phyloP scores from a whole-genome alignment of 2,797 vertebrate genomes.

The Anas capensis region DNA sequence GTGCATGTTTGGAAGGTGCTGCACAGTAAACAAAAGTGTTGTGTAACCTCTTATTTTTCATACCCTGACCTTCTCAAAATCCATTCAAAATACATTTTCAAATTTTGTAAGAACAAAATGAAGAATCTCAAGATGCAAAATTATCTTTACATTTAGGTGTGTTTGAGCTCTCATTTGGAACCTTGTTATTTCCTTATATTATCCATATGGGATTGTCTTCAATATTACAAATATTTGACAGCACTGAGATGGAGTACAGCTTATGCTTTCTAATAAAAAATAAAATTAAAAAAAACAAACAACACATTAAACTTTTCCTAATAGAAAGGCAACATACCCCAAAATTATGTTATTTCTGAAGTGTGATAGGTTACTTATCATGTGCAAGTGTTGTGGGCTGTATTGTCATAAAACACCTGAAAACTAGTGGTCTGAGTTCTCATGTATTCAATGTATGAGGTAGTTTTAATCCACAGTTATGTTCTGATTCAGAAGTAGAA shows the following conservation, averaged over 20 bases:
- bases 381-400: not conserved
- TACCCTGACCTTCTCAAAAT: constrained; percentile 57
- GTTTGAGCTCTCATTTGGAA: constrained; percentile 21
- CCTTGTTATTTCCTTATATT: constrained; percentile 33
- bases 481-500: not conserved
- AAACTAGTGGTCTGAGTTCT: rapidly evolving
- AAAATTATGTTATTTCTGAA: not conserved
- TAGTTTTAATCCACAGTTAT: not conserved
- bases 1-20: not conserved
- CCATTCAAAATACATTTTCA: constrained; percentile 38
- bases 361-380: not conserved
- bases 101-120: constrained; percentile 56
- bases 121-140: constrained; percentile 42
- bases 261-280: not conserved
- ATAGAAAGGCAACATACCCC: not conserved
- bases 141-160: constrained; percentile 32
- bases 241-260: constrained; percentile 23
- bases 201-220: not conserved
- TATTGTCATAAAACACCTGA: not conserved
- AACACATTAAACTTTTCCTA: constrained; percentile 15
- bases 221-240: constrained; percentile 50
- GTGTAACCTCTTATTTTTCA: constrained; percentile 46
- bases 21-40: constrained; percentile 43
- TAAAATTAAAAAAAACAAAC: constrained; percentile 25
- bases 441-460: not conserved